These are phyloP conservation scores for Scortum barcoo DNA, from an alignment of 2,113 vertebrate genomes.

Conservation along the genomic window DNA sequence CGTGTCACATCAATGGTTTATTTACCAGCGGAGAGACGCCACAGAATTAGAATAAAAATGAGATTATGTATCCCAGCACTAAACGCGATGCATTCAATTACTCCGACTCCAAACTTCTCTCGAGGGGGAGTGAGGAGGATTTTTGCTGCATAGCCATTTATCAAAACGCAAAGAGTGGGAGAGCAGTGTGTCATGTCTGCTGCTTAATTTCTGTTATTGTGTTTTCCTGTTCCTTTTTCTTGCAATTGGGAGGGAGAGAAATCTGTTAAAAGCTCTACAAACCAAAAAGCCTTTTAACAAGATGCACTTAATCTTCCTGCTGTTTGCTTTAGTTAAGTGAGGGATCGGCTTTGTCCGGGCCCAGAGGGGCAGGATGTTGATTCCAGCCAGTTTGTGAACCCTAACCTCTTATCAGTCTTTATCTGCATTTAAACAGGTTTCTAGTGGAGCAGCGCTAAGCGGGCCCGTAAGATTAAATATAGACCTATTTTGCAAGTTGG, in stretches of 20 bases:
- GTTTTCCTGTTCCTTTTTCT: constrained; percentile 11
- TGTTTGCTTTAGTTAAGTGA: constrained; percentile 72
- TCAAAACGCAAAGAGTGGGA: constrained; percentile 57
- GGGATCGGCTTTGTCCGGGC: constrained; percentile 50
- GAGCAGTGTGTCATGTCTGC: constrained; percentile 45
- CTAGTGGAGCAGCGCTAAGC: constrained; percentile 21
- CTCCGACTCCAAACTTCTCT: constrained; percentile 25
- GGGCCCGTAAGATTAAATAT: constrained; percentile 52
- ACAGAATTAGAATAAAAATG: constrained; percentile 66
- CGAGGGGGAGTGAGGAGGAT: constrained; percentile 22
- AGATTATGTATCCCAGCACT: constrained; percentile 49
- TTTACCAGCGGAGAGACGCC: constrained; percentile 51
- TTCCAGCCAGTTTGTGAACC: constrained; percentile 40
- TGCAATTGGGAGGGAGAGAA: constrained; percentile 1
- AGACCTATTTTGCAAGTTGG: constrained; percentile 30
- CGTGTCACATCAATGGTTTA: constrained; percentile 62
- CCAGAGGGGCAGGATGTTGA: constrained; percentile 41
- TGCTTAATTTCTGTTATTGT: constrained; percentile 21
- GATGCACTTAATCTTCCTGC: constrained; percentile 60
- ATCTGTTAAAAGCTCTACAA: constrained; percentile 56
- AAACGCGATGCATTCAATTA: constrained; percentile 49
- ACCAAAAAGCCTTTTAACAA: constrained; percentile 51
- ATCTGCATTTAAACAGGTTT: constrained; percentile 58
- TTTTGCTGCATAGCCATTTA: constrained; percentile 59
- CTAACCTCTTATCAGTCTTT: constrained; percentile 58